Evolutionary conservation across 2,113 vertebrate species (phyloP).

Genomic region (Coturnix japonica): DNA sequence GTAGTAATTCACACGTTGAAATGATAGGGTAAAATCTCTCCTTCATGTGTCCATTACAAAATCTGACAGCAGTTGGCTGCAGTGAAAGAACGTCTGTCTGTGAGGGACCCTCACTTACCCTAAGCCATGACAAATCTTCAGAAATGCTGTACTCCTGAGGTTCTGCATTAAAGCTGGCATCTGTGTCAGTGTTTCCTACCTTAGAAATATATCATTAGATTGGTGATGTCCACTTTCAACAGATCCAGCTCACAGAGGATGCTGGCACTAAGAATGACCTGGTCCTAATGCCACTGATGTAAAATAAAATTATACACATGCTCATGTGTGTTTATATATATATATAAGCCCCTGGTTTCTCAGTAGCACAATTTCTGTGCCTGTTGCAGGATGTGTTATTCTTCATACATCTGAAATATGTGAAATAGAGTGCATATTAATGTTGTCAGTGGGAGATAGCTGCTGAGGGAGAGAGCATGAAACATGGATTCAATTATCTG

Average conservation of each 20-base stretch:
- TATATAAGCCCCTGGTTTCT: not conserved
- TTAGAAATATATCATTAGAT: not conserved
- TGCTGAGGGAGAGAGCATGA: conserved; percentile 51
- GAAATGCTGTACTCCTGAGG: not conserved
- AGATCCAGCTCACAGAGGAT: not conserved
- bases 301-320: not conserved
- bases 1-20: not conserved
- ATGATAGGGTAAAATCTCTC: not conserved
- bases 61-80: not conserved
- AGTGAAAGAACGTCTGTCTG: not conserved
- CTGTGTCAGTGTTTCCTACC: not conserved
- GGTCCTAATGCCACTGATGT: not conserved
- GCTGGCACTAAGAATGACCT: not conserved
- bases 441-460: not conserved
- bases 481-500: conserved; percentile 62
- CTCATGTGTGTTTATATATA: not conserved
- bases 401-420: not conserved
- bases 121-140: not conserved
- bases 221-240: not conserved
- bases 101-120: not conserved
- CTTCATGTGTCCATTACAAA: not conserved
- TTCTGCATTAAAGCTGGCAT: not conserved
- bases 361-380: not conserved
- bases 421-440: conserved; percentile 18
- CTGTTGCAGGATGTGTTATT: not conserved